phyloP scores from a whole-genome alignment of 1,140 invertebrate genomes.

The Lepidurus packardi region DNA sequence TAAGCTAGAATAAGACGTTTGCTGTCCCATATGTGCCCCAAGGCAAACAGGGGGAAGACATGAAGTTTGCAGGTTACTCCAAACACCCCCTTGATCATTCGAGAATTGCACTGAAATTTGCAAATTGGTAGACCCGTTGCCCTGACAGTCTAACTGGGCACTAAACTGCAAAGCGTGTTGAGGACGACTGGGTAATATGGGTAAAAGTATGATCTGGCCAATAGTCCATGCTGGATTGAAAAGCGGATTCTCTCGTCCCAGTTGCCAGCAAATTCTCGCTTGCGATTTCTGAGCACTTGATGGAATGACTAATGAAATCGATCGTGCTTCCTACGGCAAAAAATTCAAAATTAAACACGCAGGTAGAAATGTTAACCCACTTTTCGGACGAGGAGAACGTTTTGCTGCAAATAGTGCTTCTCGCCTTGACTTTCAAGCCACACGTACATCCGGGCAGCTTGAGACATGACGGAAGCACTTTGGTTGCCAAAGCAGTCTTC shows the following conservation, averaged over 20 bases:
- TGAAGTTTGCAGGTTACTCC: constrained; percentile 42
- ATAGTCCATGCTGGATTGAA: constrained; percentile 42
- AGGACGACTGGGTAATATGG: constrained; percentile 38
- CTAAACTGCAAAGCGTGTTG: constrained; percentile 43
- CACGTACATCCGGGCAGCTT: constrained; percentile 37
- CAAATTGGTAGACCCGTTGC: constrained; percentile 27
- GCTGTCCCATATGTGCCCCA: constrained; percentile 38
- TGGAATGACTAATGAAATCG: constrained; percentile 36
- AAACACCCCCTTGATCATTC: constrained; percentile 43
- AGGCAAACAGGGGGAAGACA: constrained; percentile 43
- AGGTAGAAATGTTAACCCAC: background rate
- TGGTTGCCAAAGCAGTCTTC: constrained; percentile 12
- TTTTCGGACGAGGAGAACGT: constrained; percentile 18
- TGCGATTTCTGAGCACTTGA: constrained; percentile 36
- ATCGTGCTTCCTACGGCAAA: constrained; percentile 35
- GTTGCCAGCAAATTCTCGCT: constrained; percentile 44
- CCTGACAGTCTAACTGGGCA: background rate
- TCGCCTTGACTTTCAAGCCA: constrained; percentile 42
- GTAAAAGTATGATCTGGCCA: constrained; percentile 42
- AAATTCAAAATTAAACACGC: background rate
- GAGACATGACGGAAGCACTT: constrained; percentile 29
- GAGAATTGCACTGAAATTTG: constrained; percentile 45
- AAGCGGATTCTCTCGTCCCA: constrained; percentile 42
- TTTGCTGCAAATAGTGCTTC: constrained; percentile 39
- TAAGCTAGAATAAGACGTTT: constrained; percentile 24